Percentiles rank a stretch among this genome's conserved stretches.
phyloP scores from a whole-genome alignment of 2,797 vertebrate genomes.

The Myotis daubentonii region DNA sequence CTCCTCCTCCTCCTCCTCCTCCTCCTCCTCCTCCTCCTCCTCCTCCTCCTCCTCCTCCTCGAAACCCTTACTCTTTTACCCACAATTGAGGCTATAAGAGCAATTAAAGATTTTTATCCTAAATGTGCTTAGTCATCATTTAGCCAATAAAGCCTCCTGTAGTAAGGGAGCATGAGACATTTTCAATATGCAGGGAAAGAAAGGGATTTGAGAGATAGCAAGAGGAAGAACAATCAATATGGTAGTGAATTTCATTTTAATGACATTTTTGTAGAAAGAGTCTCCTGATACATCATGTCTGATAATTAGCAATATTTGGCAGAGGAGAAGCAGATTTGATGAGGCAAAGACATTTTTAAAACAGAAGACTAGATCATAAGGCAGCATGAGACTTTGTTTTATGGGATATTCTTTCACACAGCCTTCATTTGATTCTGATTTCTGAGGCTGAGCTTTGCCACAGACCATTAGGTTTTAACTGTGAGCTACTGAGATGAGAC shows the following conservation, averaged over 20 bases:
- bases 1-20: not conserved
- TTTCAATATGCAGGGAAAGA: not conserved
- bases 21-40: not conserved
- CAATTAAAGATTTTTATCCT: not conserved
- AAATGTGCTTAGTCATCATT: not conserved
- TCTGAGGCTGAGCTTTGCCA: slow-evolving; percentile 30
- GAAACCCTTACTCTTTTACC: not conserved
- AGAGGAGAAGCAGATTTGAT: slow-evolving; percentile 8
- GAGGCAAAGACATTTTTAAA: not conserved
- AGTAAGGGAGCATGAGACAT: not conserved
- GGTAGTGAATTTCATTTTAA: slow-evolving; percentile 1
- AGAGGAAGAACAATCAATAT: not conserved
- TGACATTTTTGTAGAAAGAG: not conserved
- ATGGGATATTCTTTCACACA: not conserved
- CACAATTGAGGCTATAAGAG: not conserved
- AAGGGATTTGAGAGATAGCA: not conserved
- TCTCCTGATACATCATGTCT: not conserved
- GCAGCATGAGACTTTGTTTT: not conserved
- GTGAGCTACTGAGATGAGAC: slow-evolving; percentile 19
- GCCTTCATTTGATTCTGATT: not conserved
- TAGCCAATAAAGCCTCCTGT: not conserved
- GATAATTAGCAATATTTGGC: not conserved
- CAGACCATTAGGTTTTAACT: slow-evolving; percentile 57
- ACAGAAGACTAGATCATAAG: not conserved
- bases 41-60: not conserved